Base-by-base conservation (phyloP, 2,113 vertebrate genomes). In the Acanthochromis polyacanthus region DNA sequence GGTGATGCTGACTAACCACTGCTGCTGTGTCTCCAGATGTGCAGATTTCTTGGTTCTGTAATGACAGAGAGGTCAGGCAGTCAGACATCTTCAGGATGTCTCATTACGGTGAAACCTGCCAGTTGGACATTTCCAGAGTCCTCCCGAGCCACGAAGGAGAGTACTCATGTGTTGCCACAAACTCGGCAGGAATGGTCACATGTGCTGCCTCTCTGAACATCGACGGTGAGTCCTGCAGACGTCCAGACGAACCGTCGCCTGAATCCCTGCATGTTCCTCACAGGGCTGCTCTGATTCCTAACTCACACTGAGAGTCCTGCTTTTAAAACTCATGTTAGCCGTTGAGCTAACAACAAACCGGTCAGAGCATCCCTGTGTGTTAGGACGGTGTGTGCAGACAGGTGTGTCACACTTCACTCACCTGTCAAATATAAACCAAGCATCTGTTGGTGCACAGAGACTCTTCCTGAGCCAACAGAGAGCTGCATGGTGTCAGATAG, bases 81-180 rank as follows among this genome's bases (percentile, higher is more conserved):
- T 98, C 97, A 0, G 91, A 96, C 0, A 94, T 95, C 91, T 97
- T 96, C 58, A 95, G 90, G 92, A 98, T 99, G 95, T 97, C 97
- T 89, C 97, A 95, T 7, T 96, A 94, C 89, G 98, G 96, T 92
- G 96, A 98, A 63, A 96, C 92, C 76, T 98, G 94, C 87, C 96
- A 96, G 60, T 75, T 99, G 85, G 97, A 97, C 76, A 96, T 99
- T 63, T 92, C 96, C 73, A 95, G 94, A 92, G 96, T 95, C 64
- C 95, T 94, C 57, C 91, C 89, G 25, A 91, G 95, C 53, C 96
- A 97, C 58, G 96, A 96, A 87, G 98, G 97, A 53, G 91, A 93
- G 68, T 99, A 96, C n/a, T 96, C 96, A 15, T 98, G 97, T 81
- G 95, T 96, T 19, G 97, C 96, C 53, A 95, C 91, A 25, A 99